phyloP scores from a whole-genome alignment of 2,888 invertebrate species.

The Campoplex nolae region DNA sequence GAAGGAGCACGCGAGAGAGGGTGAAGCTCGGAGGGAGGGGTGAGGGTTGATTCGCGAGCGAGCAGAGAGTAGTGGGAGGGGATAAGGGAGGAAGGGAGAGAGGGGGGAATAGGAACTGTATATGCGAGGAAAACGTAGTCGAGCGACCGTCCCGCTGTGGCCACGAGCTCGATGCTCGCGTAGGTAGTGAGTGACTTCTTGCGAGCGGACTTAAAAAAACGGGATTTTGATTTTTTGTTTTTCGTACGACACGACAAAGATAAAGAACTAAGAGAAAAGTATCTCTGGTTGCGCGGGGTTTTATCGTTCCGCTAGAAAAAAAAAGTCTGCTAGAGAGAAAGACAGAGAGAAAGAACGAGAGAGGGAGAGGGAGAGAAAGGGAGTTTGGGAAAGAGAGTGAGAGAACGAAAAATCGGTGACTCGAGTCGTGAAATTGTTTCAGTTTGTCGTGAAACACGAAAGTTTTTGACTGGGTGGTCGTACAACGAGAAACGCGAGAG shows the following conservation, averaged over 20 bases:
- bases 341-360: conserved; percentile 28
- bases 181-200: conserved; percentile 82
- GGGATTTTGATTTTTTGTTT: conserved; percentile 46
- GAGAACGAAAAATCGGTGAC: conserved; percentile 49
- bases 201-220: conserved; percentile 72
- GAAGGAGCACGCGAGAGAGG: conserved; percentile 46
- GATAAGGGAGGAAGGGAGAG: conserved; percentile 74
- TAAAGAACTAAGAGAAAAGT: conserved; percentile 16
- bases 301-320: conserved; percentile 16
- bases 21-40: conserved; percentile 48
- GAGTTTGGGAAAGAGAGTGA: conserved; percentile 54
- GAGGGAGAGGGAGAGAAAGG: conserved; percentile 55
- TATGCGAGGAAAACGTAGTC: conserved; percentile 81
- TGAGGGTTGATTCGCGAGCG: conserved; percentile 70
- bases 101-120: conserved; percentile 73
- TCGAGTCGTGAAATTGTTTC: conserved; percentile 32
- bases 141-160: conserved; percentile 84
- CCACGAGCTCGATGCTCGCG: conserved; percentile 83
- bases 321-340: not conserved
- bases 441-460: conserved; percentile 35
- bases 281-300: conserved; percentile 31
- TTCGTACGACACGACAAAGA: conserved; percentile 28
- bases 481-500: conserved; percentile 55
- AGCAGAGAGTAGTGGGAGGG: conserved; percentile 43
- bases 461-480: conserved; percentile 43